Conservation (phyloP, 2,888 invertebrate genomes). For the Spisula subtruncata region DNA sequence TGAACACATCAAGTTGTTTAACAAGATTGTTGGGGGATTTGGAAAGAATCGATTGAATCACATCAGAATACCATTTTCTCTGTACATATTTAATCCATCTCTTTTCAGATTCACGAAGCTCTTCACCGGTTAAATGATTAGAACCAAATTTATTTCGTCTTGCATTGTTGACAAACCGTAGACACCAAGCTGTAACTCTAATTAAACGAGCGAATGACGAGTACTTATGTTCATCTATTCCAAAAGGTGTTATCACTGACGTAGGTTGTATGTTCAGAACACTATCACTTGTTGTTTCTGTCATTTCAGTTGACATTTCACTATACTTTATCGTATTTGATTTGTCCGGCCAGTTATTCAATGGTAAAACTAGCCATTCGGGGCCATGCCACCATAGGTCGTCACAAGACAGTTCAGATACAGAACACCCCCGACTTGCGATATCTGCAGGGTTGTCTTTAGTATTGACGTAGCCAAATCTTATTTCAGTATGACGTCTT, state of each 20-base stretch:
- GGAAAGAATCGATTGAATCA: background rate
- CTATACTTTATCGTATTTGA: too few species aligned
- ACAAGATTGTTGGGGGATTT: slow-evolving; percentile 13
- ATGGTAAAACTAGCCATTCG: slow-evolving; percentile 28
- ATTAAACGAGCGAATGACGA: too few species aligned
- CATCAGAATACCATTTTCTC: slow-evolving; percentile 28
- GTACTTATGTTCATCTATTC: too few species aligned
- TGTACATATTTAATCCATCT: slow-evolving; percentile 29
- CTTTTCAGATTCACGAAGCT: slow-evolving; percentile 34
- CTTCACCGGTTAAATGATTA: slow-evolving; percentile 21
- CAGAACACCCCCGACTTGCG: background rate
- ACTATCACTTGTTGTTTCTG: too few species aligned
- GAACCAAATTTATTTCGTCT: background rate
- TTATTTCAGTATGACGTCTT: background rate
- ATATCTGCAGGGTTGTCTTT: slow-evolving; percentile 50
- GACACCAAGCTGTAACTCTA: too few species aligned
- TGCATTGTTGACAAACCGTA: too few species aligned
- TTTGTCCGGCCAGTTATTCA: too few species aligned
- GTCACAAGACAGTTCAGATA: background rate
- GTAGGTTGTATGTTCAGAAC: too few species aligned
- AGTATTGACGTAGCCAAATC: slow-evolving; percentile 4
- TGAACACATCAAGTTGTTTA: slow-evolving; percentile 39
- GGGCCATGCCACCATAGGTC: slow-evolving; percentile 50
- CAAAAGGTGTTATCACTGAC: too few species aligned
- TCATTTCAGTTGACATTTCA: too few species aligned